These are phyloP conservation scores for Varroa destructor DNA, from an alignment of 1,140 invertebrate genomes.

Conservation along the genomic window DNA sequence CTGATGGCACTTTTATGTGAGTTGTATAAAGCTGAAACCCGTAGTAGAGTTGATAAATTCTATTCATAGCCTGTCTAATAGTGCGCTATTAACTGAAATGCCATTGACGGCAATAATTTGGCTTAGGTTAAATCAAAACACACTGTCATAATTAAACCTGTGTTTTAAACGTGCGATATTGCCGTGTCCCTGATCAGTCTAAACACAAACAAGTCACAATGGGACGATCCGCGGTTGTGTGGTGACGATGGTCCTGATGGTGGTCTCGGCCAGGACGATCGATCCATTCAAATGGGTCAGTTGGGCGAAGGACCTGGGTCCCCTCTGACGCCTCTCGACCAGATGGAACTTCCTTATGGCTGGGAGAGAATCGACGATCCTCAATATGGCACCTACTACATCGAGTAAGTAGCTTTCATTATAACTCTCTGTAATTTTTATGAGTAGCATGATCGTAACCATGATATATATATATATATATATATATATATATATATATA, in stretches of 20 bases:
- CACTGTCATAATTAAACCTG: background rate
- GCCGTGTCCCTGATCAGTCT: slow-evolving; percentile 51
- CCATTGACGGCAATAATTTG: too few relatives aligned
- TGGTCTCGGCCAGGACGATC: slow-evolving; percentile 59
- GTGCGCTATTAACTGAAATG: too few relatives aligned
- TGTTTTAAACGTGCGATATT: slow-evolving; percentile 30
- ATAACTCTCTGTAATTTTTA: slow-evolving; percentile 27
- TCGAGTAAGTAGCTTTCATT: slow-evolving; percentile 53
- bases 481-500: background rate
- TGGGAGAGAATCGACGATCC: slow-evolving; percentile 98
- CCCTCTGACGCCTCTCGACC: slow-evolving; percentile 29
- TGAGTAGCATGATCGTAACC: background rate
- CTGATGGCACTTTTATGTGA: too few relatives aligned
- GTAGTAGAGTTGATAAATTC: too few relatives aligned
- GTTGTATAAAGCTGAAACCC: too few relatives aligned
- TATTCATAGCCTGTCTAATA: too few relatives aligned
- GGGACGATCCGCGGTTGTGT: slow-evolving; percentile 78
- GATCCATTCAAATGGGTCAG: slow-evolving; percentile 69
- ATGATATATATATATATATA: background rate
- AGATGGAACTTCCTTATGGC: slow-evolving; percentile 73
- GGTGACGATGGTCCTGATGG: slow-evolving; percentile 40
- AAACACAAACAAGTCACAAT: slow-evolving; percentile 67
- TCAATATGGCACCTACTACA: slow-evolving; percentile 94
- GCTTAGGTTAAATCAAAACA: background rate
- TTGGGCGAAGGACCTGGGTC: slow-evolving; percentile 51